These are phyloP conservation scores for Perizoma affinitatum DNA, from an alignment of 2,888 invertebrate species.

Conservation along the genomic window DNA sequence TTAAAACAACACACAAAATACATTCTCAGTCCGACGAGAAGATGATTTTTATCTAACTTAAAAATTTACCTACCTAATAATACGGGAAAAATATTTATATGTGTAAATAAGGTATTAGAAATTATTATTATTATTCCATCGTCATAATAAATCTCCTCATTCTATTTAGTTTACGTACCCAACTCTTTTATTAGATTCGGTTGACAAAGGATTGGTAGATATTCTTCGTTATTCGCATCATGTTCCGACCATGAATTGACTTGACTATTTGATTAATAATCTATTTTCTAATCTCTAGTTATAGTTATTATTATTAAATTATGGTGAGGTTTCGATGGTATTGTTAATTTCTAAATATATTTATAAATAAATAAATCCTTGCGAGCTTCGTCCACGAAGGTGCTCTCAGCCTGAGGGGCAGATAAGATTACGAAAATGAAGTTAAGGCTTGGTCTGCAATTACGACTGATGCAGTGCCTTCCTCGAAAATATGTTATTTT, in stretches of 20 bases:
- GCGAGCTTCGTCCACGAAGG: slow-evolving; percentile 21
- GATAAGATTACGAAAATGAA: slow-evolving; percentile 62
- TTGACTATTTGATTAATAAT: slow-evolving; percentile 16
- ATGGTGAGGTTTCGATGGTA: slow-evolving; percentile 7
- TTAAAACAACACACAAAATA: too few species aligned
- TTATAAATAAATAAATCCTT: slow-evolving; percentile 21
- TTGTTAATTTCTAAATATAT: background rate
- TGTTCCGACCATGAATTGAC: slow-evolving; percentile 2
- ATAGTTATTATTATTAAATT: too few species aligned
- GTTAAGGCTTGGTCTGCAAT: slow-evolving; percentile 53
- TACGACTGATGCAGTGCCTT: slow-evolving; percentile 43
- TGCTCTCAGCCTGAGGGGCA: slow-evolving; percentile 32
- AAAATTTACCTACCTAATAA: too few species aligned
- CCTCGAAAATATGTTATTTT: slow-evolving; percentile 49
- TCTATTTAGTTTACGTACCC: slow-evolving; percentile 6
- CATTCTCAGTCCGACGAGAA: too few species aligned
- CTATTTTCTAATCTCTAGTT: slow-evolving; percentile 3
- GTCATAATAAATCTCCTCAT: background rate
- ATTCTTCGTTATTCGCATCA: slow-evolving; percentile 14
- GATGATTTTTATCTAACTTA: too few species aligned
- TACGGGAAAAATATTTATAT: too few species aligned
- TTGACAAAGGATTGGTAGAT: slow-evolving; percentile 24
- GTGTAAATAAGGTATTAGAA: too few species aligned
- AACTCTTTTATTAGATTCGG: slow-evolving; percentile 29
- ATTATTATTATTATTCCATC: too few species aligned